Base-by-base conservation (phyloP, 2,888 invertebrate genomes). In the Eurytoma adleriae region DNA sequence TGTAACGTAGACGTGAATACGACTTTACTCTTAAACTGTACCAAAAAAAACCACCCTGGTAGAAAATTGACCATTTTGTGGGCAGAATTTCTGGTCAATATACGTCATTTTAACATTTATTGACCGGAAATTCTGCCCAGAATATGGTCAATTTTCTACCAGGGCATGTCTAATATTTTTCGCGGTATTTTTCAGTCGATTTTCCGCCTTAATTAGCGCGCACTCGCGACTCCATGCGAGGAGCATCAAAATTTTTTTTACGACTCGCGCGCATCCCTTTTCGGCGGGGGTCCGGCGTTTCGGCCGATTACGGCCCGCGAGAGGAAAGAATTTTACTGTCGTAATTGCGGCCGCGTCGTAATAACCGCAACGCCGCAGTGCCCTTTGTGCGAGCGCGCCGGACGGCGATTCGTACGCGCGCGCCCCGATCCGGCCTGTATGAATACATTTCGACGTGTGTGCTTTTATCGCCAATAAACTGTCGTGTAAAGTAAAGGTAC, bases 121-220 rank as follows among this genome's bases (percentile, higher is more conserved):
- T n/a, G n/a, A n/a, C n/a, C n/a, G n/a, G n/a, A n/a, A n/a, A n/a
- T n/a, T n/a, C n/a, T n/a, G n/a, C n/a, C n/a, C n/a, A n/a, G n/a
- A n/a, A n/a, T n/a, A n/a, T n/a, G n/a, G n/a, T n/a, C n/a, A n/a
- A n/a, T n/a, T n/a, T n/a, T n/a, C n/a, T n/a, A n/a, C n/a, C n/a
- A n/a, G n/a, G n/a, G n/a, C n/a, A n/a, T n/a, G n/a, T n/a, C n/a
- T 7, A 40, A 4, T 7, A 40, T 40, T 40, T 40, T 40, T 3
- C 7, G 4, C 7, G 5, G 4, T 40, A 2, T 3, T 40, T 40
- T 40, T 40, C 40, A 7, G 40, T 40, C 40, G 40, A 16, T 50
- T 75, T 74, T 69, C 57, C 40, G 59, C 68, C 56, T 76, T 80
- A 80, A 80, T 80, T 80, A 80, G 76, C 68, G 24, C 76, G 72